These are phyloP conservation scores for Pangasius macronema DNA, from an alignment of 2,797 vertebrate species.

Conservation along the genomic window DNA sequence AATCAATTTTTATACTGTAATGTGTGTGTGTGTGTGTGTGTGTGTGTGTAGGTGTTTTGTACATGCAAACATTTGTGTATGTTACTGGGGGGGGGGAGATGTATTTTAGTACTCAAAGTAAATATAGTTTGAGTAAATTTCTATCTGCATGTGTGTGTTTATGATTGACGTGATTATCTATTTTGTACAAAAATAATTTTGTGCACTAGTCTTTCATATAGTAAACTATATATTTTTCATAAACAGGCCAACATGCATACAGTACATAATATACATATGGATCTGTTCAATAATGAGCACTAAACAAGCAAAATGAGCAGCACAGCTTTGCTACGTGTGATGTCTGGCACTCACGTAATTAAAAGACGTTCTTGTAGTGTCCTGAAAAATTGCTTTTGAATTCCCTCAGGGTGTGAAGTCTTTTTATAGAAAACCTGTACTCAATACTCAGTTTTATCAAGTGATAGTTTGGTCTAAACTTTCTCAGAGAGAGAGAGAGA, in stretches of 20 bases:
- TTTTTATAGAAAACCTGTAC: not conserved
- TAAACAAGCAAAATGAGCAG: not conserved
- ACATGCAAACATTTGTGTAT: not conserved
- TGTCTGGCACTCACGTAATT: not conserved
- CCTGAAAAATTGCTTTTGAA: not conserved
- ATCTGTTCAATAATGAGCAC: not conserved
- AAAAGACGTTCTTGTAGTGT: constrained; percentile 13
- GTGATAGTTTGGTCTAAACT: constrained; percentile 1
- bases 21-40: constrained; percentile 16
- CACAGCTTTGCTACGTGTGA: not conserved
- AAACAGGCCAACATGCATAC: not conserved
- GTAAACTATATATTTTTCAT: not conserved
- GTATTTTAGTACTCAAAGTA: too few relatives aligned
- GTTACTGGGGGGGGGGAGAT: not conserved
- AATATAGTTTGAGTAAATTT: not conserved
- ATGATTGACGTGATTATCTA: not conserved
- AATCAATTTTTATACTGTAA: not conserved
- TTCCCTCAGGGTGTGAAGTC: not conserved
- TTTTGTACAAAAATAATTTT: not conserved
- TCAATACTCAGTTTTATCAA: not conserved
- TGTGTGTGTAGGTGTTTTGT: not conserved
- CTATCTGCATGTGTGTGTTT: too few relatives aligned
- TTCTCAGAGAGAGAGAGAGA: not conserved
- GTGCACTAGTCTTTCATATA: not conserved
- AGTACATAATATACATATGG: not conserved